Base-by-base conservation (phyloP, 1,140 invertebrate species). In the Homarus americanus region DNA sequence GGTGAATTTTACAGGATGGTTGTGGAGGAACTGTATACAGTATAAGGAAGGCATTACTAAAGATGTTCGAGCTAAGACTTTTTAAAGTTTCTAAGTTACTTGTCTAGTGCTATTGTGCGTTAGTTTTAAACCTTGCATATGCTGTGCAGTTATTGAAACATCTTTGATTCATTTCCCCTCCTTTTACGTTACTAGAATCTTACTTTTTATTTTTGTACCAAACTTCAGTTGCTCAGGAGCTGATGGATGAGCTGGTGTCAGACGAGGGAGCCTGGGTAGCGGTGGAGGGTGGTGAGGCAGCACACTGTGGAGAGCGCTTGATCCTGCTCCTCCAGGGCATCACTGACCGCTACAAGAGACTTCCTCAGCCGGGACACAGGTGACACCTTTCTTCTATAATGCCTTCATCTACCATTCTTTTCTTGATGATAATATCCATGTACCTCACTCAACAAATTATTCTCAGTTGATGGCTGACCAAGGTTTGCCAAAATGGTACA, bases 301-400 rank as follows among this genome's bases (percentile, higher is more conserved):
- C 91, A 93, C 20, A 94, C 94, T 95, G 94, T 94, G 94, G 93
- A 0, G 94, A 95, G 75, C 93, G 94, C 82, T 94, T 95, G 82
- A 91, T 93, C n/a, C 40, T 91, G 9, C 91, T 98, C 1, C 94
- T 98, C 41, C 96, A 96, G 82, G 98, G 97, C 2, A 98, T 99
- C 38, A 97, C 97, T 88, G 97, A 98, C 93, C 95, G 98, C 92
- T 99, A 98, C 93, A 96, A 96, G 92, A 95, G 96, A 66, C 94
- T 98, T 82, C 97, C 97, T 40, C 97, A 98, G 93, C 97, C 97
- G 0, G 97, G 97, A 41, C 97, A 98, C 93, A 96, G 97, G 95
- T 96, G 89, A 89, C 92, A 92, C 36, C 36, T 36, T 76, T 78
- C 75, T 78, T 15, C 4, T 41, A 2, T 38, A 20, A 24, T 15